phyloP scores from a whole-genome alignment of 2,888 invertebrate species.

The Blastobasis adustella region DNA sequence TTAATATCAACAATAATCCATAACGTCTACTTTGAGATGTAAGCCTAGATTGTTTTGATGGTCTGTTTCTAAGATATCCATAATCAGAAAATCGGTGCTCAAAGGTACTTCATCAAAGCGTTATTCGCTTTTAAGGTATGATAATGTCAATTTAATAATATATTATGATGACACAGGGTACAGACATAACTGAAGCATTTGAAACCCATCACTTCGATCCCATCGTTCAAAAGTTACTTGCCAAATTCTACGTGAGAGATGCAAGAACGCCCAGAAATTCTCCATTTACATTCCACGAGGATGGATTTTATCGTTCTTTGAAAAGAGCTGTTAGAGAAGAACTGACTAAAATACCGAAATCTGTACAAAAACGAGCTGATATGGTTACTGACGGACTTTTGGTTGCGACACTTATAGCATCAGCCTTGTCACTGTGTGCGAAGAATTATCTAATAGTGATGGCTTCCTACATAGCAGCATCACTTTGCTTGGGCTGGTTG shows the following conservation, averaged over 20 bases:
- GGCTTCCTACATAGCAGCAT: conserved; percentile 30
- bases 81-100: no score
- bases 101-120: no score
- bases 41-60: no score
- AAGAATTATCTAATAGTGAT: conserved; percentile 35
- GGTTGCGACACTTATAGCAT: conserved; percentile 27
- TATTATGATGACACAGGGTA: conserved; percentile 61
- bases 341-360: conserved; percentile 66
- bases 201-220: conserved; percentile 76
- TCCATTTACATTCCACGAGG: conserved; percentile 82
- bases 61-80: no score
- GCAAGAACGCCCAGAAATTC: conserved; percentile 78
- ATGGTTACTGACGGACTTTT: conserved; percentile 40
- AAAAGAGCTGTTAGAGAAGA: conserved; percentile 75
- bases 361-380: conserved; percentile 45
- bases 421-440: conserved; percentile 45
- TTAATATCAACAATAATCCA: no score
- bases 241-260: conserved; percentile 79
- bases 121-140: no score
- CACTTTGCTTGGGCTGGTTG: conserved; percentile 45
- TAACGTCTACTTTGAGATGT: no score
- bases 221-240: conserved; percentile 75
- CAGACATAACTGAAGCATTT: conserved; percentile 79
- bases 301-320: conserved; percentile 86
- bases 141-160: no score